Evolutionary conservation across 1,140 invertebrate species (phyloP), one percentile per base, ranked within the genome.

Genomic region (Papilio polyxenes): DNA sequence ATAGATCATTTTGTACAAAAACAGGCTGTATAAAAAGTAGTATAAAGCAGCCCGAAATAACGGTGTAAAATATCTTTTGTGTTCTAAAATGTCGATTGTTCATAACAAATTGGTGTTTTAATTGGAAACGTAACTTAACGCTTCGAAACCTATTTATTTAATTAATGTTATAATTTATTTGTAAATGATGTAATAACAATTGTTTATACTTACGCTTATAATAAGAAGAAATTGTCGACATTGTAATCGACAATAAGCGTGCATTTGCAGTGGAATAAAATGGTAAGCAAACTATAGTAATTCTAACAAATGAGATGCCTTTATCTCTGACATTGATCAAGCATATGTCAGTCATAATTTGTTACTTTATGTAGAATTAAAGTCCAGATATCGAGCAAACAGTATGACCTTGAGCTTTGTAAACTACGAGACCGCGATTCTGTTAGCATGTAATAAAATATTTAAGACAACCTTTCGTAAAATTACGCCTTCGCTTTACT

Each of bases 131-230:
- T 72, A 72, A 72, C 65, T 72, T 72, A 37, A 15, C 31, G 23
- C 65, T 72, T 72, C 31, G 65, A 15, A 72, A 72, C 65, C 37
- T 31, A 72, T 72, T 69, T 31, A 72, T 72, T 69, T 40, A 72
- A 72, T 37, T 37, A 72, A 72, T 37, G 10, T 37, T 15, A 31
- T 72, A 40, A 72, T 72, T 72, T 72, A 72, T 72, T 72, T 72
- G 13, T 40, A 37, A 72, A 7, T 72, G 65, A 37, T 72, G 10
- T 72, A 10, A 65, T 15, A 69, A 37, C 59, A 65, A n/a, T 59
- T 59, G 17, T 6, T 59, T 59, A 7, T n/a, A 59, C 17, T 56
- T 56, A 59, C 15, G 56, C 56, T 59, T 59, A 5, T n/a, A 13
- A 2, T 59, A 3, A 11, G 56, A 59, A 6, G 56, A n/a, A 59